Conservation (phyloP, 2,888 invertebrate species). For the Macrophya alboannulata region DNA sequence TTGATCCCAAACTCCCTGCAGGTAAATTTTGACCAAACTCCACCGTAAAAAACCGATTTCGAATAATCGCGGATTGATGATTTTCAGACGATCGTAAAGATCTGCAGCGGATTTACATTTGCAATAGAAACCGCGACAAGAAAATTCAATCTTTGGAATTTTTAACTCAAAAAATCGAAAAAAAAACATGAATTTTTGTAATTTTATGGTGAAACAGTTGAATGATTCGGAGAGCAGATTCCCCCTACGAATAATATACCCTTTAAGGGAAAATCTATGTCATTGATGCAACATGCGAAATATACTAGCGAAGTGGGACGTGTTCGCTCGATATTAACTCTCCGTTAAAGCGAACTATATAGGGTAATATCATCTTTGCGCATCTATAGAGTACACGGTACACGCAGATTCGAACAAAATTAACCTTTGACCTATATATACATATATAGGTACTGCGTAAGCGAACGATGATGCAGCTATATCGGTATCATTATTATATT, state of each 20-base stretch:
- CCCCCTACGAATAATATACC: too few species aligned
- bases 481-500: not conserved
- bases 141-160: not conserved
- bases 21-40: too few species aligned
- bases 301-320: not conserved
- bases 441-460: not conserved
- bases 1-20: not conserved
- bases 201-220: too few species aligned
- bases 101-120: not conserved
- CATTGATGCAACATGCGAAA: constrained; percentile 2
- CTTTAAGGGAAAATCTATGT: not conserved
- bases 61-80: not conserved
- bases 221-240: too few species aligned
- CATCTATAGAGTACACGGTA: not conserved
- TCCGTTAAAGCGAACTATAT: not conserved
- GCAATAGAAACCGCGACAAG: not conserved
- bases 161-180: not conserved
- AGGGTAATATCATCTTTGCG: constrained; percentile 17
- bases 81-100: not conserved
- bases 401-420: constrained; percentile 31
- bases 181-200: not conserved
- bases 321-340: constrained; percentile 24
- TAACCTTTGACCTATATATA: constrained; percentile 30
- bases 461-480: constrained; percentile 21
- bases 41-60: too few species aligned